Evolutionary conservation across 2,113 vertebrate species (phyloP).

Genomic region (Sula dactylatra): DNA sequence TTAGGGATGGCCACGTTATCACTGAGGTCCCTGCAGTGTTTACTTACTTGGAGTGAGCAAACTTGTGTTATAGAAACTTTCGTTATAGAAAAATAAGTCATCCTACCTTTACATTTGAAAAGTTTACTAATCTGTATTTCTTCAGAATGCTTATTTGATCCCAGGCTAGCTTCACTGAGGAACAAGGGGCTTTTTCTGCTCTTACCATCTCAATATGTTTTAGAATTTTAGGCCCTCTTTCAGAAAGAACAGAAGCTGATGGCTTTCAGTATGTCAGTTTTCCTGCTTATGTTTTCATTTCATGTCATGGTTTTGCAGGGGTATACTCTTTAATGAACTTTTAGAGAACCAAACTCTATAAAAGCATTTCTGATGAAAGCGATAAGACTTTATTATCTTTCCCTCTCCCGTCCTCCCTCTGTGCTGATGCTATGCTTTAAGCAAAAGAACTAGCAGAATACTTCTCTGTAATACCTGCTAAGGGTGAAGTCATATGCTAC

Average conservation of each 20-base stretch:
- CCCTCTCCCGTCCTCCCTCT: neutral
- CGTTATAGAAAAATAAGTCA: neutral
- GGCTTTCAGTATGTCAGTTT: neutral
- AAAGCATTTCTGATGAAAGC: neutral
- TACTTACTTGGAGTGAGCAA: neutral
- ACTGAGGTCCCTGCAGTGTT: neutral
- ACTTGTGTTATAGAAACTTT: neutral
- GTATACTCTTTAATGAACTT: neutral
- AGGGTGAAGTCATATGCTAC: neutral
- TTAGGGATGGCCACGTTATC: neutral
- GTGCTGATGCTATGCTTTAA: neutral
- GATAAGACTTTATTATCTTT: neutral
- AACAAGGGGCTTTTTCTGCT: neutral
- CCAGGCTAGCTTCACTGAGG: neutral
- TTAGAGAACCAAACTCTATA: neutral
- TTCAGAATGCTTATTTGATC: neutral
- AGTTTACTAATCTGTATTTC: neutral
- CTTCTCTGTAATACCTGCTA: neutral
- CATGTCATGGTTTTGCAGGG: neutral
- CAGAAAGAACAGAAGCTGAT: neutral
- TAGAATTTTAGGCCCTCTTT: neutral
- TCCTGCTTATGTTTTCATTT: neutral
- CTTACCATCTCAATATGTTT: neutral
- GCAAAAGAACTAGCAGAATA: neutral
- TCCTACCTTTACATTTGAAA: neutral